Base-by-base conservation (phyloP, 2,113 vertebrate species). In the Cynoglossus semilaevis region DNA sequence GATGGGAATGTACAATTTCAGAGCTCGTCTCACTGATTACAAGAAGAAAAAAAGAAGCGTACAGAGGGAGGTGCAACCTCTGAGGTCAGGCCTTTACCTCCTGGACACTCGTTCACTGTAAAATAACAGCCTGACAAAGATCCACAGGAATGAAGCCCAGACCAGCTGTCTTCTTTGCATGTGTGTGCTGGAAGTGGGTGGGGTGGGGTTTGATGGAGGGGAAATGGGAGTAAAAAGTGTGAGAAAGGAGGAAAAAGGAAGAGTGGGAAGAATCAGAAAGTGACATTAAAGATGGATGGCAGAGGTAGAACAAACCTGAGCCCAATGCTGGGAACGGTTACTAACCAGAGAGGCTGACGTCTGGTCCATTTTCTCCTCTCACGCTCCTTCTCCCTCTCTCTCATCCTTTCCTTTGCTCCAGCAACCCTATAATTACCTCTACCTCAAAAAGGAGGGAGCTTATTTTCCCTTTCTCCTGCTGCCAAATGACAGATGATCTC, bases 381-480 rank as follows among this genome's bases (percentile, higher is more conserved):
- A 70, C 51, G 46, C 75, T 73, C 70, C 17, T 73, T 79, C 70
- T 66, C 70, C 58, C 53, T 45, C 69, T 29, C 22, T 81, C 80
- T 81, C 81, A 80, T 83, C 76, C 79, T 83, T 77, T 85, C 74
- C 78, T 85, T 66, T 67, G 55, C 82, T 74, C 51, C 74, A 74
- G 77, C 74, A 84, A 83, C 79, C 85, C 83, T 88, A 72, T 87
- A 86, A 89, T 88, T 88, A 89, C 72, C 50, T 78, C 71, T n/a
- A 64, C 71, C 83, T 67, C 56, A 74, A 82, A 84, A 84, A 80
- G 79, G 77, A 83, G 72, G 58, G 63, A 72, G 74, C 67, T 78
- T 79, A 79, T 83, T 85, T 87, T 82, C 74, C 79, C 73, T 82
- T 86, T 82, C 80, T 78, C 70, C 72, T 79, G 17, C 74, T 74